Conservation (phyloP, 2,888 invertebrate genomes). For the Coecobrya sp. region DNA sequence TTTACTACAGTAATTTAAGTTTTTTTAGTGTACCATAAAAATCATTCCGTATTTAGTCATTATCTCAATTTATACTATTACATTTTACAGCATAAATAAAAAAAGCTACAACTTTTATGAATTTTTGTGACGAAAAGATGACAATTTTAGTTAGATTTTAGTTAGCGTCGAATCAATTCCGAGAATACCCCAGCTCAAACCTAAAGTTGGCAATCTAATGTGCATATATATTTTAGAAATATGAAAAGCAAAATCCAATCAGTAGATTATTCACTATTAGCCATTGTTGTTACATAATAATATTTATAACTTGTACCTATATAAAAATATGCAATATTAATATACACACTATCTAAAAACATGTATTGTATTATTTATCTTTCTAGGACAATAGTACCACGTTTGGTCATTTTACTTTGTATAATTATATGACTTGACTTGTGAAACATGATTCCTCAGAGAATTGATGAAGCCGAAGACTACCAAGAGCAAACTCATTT, state of each 20-base stretch:
- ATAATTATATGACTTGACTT: slow-evolving; percentile 74
- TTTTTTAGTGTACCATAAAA: slow-evolving; percentile 56
- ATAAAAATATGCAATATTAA: background rate
- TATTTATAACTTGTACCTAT: background rate
- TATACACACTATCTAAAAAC: slow-evolving; percentile 58
- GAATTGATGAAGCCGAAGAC: slow-evolving; percentile 57
- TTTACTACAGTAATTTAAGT: slow-evolving; percentile 10
- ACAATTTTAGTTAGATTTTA: background rate
- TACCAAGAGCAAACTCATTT: slow-evolving; percentile 68
- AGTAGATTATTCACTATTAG: background rate
- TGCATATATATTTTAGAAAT: background rate
- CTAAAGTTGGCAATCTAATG: background rate
- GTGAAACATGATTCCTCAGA: slow-evolving; percentile 60
- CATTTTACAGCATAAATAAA: slow-evolving; percentile 49
- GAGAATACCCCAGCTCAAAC: slow-evolving; percentile 53
- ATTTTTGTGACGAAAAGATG: background rate
- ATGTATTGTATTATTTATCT: slow-evolving; percentile 71
- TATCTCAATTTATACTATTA: slow-evolving; percentile 13
- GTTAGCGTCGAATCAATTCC: slow-evolving; percentile 23
- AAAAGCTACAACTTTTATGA: slow-evolving; percentile 51
- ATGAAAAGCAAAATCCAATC: slow-evolving; percentile 8
- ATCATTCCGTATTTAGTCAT: slow-evolving; percentile 79
- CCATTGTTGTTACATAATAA: background rate
- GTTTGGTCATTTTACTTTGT: slow-evolving; percentile 70
- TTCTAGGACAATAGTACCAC: slow-evolving; percentile 71